phyloP scores from a whole-genome alignment of 2,113 vertebrate genomes.

The Hippoglossus stenolepis region DNA sequence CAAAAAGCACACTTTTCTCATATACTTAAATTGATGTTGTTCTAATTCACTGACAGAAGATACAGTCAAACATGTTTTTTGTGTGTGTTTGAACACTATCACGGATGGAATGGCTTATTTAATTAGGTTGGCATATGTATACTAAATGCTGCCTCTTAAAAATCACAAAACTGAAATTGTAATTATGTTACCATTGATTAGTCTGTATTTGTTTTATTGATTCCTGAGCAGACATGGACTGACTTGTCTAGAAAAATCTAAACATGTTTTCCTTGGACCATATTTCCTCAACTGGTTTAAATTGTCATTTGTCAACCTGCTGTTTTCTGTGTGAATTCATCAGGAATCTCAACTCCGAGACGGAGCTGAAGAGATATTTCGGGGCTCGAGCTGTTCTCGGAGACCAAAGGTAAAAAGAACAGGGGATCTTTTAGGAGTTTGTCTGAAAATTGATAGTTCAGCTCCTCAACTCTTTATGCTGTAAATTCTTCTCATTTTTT shows the following conservation, averaged over 20 bases:
- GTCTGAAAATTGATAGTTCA: not conserved
- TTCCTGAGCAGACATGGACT: not conserved
- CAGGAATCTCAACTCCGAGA: conserved; percentile 97
- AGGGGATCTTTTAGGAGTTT: not conserved
- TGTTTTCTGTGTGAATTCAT: conserved; percentile 13
- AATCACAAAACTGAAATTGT: too few relatives aligned
- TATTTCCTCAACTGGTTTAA: not conserved
- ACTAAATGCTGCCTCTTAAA: too few relatives aligned
- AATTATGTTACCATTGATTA: not conserved
- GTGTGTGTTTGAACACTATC: too few relatives aligned
- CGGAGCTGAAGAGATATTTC: conserved; percentile 96
- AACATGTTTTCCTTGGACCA: not conserved
- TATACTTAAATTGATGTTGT: too few relatives aligned
- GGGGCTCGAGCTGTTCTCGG: conserved; percentile 94
- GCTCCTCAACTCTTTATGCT: rapidly evolving
- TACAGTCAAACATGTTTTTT: too few relatives aligned
- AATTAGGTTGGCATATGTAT: too few relatives aligned
- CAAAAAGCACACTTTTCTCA: not conserved
- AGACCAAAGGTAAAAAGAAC: conserved; percentile 92
- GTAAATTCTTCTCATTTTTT: not conserved
- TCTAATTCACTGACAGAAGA: too few relatives aligned
- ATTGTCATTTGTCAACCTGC: not conserved
- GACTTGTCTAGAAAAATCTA: not conserved
- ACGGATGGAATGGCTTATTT: too few relatives aligned
- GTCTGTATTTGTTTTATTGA: not conserved